Base-by-base conservation (phyloP, 2,888 invertebrate genomes). In the Bursaphelenchus okinawaensis region DNA sequence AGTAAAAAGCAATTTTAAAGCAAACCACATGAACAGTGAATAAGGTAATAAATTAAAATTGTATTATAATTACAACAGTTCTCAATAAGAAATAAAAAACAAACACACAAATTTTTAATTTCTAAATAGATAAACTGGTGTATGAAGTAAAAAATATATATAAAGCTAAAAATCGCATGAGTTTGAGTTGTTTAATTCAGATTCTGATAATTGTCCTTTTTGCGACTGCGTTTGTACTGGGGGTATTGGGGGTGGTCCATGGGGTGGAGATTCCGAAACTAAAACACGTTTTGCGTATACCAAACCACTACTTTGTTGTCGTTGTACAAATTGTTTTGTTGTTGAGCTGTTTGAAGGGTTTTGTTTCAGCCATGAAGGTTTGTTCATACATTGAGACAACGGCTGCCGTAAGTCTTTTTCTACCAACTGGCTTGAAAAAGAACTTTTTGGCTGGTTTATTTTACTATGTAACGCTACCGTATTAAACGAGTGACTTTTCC, bases 141-240 rank as follows among this genome's bases (percentile, higher is more conserved):
- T 12, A 24, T 28, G 27, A 8, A 16, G 4, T 19, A 65, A 55
- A 63, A 40, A 26, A 23, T 20, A 59, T 4, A 9, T 40, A 50
- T 19, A 51, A 51, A 24, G 31, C 70, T 68, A 75, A 62, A 75
- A 75, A 63, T 75, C 73, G 57, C 75, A 75, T 59, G 70, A 72
- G 55, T 71, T 69, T 23, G 74, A 73, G 54, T 72, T 60, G 55
- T 73, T 59, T 52, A 75, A 54, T 50, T 72, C 73, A 7, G 70
- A 66, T 55, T 74, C 68, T n/a, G 62, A 19, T 55, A 65, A 56
- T 63, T 66, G 27, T 62, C 23, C 31, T 23, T 9, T n/a, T n/a
- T 28, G 23, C 24, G 40, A n/a, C 40, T 50, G 23, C 19, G n/a
- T 8, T 7, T 7, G 22, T 12, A 26, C 4, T 12, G 52, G 50